These are phyloP conservation scores for Drosophila kurseongensis DNA, from an alignment of 1,140 invertebrate genomes.

Conservation along the genomic window DNA sequence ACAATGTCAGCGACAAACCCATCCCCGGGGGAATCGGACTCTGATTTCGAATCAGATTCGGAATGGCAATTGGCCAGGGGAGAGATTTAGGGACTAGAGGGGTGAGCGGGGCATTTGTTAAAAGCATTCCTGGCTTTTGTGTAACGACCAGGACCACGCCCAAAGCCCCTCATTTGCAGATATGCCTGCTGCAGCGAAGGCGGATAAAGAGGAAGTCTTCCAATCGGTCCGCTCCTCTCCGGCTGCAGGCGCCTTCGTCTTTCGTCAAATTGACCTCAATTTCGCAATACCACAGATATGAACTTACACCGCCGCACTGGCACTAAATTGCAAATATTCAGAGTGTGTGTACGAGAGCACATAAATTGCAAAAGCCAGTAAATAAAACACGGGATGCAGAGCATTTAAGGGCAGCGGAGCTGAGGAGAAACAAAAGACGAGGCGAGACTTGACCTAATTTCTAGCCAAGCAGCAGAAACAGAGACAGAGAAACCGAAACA, in stretches of 20 bases:
- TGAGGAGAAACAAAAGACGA: slow-evolving; percentile 25
- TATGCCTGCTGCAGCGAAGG: slow-evolving; percentile 12
- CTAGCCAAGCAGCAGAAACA: slow-evolving; percentile 24
- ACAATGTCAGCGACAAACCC: slow-evolving; percentile 11
- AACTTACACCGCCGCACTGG: background rate
- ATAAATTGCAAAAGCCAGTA: slow-evolving; percentile 42
- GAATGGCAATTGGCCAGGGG: no score
- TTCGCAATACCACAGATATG: slow-evolving; percentile 45
- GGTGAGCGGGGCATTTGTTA: slow-evolving; percentile 21
- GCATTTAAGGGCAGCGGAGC: background rate
- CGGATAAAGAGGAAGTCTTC: background rate
- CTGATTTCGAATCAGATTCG: background rate
- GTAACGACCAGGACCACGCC: slow-evolving; percentile 16
- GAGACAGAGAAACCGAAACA: background rate
- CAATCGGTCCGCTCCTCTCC: background rate
- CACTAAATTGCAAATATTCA: slow-evolving; percentile 60
- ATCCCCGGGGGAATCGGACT: background rate
- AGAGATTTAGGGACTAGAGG: slow-evolving; percentile 7
- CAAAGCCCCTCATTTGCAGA: background rate
- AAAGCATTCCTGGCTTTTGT: slow-evolving; percentile 40
- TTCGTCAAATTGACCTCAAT: slow-evolving; percentile 69
- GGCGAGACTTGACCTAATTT: slow-evolving; percentile 76
- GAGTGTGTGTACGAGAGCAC: slow-evolving; percentile 17
- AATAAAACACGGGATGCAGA: slow-evolving; percentile 42
- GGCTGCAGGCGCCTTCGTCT: background rate